A percentile compares a stretch with the other conserved stretches of the same genome.
phyloP scores from a whole-genome alignment of 92 coral and sea anemone genomes.

The Porites lobata region DNA sequence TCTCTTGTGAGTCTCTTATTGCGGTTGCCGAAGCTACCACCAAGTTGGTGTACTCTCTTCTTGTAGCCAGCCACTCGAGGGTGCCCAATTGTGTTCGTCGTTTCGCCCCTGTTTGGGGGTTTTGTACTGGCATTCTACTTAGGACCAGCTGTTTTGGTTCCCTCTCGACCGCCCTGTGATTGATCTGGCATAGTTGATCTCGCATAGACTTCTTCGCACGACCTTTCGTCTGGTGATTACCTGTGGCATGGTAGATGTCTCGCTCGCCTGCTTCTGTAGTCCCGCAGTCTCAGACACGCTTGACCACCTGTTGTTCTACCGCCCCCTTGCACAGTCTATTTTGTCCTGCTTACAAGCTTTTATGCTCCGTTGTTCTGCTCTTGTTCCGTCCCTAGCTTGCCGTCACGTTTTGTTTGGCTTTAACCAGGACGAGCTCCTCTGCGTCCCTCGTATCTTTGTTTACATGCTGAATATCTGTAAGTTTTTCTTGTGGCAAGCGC shows the following conservation, averaged over 20 bases:
- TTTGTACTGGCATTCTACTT: background rate
- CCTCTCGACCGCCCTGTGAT: background rate
- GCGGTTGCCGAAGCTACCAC: no score
- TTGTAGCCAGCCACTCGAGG: background rate
- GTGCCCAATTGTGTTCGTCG: background rate
- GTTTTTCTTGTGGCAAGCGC: slow-evolving; percentile 20
- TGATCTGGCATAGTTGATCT: slow-evolving; percentile 14
- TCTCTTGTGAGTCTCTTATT: no score
- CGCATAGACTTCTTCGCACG: slow-evolving; percentile 26
- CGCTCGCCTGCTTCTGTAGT: background rate
- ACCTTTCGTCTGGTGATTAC: background rate
- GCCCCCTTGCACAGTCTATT: slow-evolving; percentile 30
- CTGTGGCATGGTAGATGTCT: background rate
- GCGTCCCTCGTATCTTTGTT: slow-evolving; percentile 24
- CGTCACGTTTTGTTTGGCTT: slow-evolving; percentile 22
- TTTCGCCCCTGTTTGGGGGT: background rate
- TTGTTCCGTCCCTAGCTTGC: background rate
- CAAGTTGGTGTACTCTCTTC: no score
- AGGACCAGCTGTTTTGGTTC: background rate
- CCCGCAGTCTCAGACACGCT: background rate
- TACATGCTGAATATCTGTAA: background rate
- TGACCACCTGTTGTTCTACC: slow-evolving; percentile 8
- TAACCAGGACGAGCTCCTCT: background rate
- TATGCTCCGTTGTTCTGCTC: background rate
- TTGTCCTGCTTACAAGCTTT: background rate